These are phyloP conservation scores for Petaurus breviceps DNA, from an alignment of 2,113 vertebrate genomes.

Conservation along the genomic window DNA sequence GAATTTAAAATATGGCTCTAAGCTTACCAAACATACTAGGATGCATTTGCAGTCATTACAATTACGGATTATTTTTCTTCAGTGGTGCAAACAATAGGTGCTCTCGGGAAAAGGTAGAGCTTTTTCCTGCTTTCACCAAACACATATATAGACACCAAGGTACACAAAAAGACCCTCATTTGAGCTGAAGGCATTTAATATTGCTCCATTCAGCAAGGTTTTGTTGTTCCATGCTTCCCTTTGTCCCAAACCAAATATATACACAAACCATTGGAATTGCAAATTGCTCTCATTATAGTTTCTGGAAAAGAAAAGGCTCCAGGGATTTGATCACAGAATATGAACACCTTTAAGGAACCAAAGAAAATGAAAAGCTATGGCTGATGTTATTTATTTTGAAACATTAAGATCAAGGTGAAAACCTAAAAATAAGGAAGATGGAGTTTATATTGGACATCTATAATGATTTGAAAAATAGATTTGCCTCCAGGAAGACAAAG, in stretches of 20 bases:
- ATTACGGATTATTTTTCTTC: neutral
- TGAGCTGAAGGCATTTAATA: constrained; percentile 46
- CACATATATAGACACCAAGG: neutral
- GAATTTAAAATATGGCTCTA: neutral
- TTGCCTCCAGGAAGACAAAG: neutral
- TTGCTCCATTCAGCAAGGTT: constrained; percentile 5
- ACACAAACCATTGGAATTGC: constrained; percentile 10
- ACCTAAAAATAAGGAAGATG: neutral
- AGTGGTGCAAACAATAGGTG: neutral
- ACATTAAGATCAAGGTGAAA: neutral
- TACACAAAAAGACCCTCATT: neutral
- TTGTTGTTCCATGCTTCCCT: constrained; percentile 29
- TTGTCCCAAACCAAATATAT: constrained; percentile 51
- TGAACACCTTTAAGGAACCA: constrained; percentile 2
- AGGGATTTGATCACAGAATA: neutral
- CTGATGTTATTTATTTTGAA: neutral
- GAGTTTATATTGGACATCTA: neutral
- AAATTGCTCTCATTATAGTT: constrained; percentile 37
- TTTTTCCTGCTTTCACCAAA: neutral
- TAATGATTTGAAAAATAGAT: neutral
- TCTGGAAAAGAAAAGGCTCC: constrained; percentile 37
- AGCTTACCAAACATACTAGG: neutral
- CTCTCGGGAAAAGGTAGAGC: neutral
- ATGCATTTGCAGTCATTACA: neutral
- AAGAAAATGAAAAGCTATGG: neutral